Evolutionary conservation across 1,140 invertebrate genomes (phyloP), one percentile per base, ranked within the genome.

Genomic region (Pachyrhynchus sulphureomaculatus): DNA sequence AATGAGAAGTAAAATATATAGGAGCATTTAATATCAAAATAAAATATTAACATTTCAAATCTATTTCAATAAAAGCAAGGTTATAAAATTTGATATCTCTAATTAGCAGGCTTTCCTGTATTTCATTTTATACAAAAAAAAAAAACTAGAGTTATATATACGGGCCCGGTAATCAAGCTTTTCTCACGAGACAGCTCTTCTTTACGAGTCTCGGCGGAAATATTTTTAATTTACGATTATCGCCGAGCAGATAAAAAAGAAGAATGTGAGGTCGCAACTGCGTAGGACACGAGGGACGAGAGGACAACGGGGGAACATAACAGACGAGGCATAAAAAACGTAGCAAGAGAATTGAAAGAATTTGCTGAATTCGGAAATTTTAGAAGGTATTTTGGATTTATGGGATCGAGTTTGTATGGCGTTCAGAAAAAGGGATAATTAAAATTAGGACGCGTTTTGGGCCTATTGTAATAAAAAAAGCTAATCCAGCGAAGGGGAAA

Each of bases 211-310:
- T 33, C 23, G 9, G 29, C 10, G 56, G 26, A 49, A 58, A 49
- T 49, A 49, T 58, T 58, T 58, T 58, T 58, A 58, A 58, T 58
- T 58, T 58, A 48, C 56, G 56, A 58, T 58, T 58, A 58, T 58
- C 56, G 56, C 23, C 44, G 44, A 29, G 32, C 44, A 51, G 56
- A 51, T 51, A 51, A 48, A 48, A 52, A 18, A 48, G 15, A 48
- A 33, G 32, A 56, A 20, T 36, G 20, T 52, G 49, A 15, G 49
- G 15, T 4, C 32, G 12, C 17, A 6, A 8, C 29, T n/a, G 4
- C 10, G 17, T 12, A 33, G 2, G 32, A 33, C 36, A 32, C 32
- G 15, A 52, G 33, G 13, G 20, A n/a, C 21, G 39, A 37, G 21
- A n/a, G 17, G 39, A 53, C 34, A n/a, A n/a, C n/a, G 17, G 24